A percentile compares a stretch with the other conserved stretches of the same genome.
Conservation (phyloP, 2,113 vertebrate species). For the Melanerpes formicivorus region DNA sequence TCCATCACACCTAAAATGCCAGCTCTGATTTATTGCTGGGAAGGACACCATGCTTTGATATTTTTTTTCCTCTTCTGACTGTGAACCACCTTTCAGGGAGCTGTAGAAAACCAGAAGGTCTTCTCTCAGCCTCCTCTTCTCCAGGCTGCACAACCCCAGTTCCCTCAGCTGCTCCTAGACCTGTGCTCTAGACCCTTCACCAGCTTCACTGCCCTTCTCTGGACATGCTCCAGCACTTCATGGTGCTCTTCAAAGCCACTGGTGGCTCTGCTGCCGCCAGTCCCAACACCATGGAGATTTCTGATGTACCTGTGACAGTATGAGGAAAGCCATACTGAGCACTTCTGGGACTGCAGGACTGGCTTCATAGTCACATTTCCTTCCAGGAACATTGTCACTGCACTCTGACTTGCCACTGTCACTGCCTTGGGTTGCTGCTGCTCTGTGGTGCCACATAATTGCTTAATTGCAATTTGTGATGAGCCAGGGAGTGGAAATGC, state of each 20-base stretch:
- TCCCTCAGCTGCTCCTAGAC: too few relatives aligned
- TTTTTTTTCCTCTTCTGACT: background rate
- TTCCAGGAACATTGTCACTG: fast-evolving
- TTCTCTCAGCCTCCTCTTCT: too few relatives aligned
- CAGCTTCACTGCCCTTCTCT: too few relatives aligned
- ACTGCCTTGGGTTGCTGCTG: background rate
- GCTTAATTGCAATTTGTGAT: background rate
- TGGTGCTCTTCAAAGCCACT: background rate
- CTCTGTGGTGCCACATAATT: fast-evolving
- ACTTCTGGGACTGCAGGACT: background rate
- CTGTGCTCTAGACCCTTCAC: too few relatives aligned
- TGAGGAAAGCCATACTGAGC: too few relatives aligned
- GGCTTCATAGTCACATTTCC: background rate
- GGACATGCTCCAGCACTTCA: too few relatives aligned
- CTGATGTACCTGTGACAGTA: too few relatives aligned
- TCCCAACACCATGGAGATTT: too few relatives aligned
- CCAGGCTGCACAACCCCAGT: too few relatives aligned
- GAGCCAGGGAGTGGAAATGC: background rate
- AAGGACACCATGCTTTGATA: background rate
- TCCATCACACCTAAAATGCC: background rate
- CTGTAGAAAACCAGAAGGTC: too few relatives aligned
- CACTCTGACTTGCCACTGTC: background rate
- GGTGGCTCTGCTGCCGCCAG: too few relatives aligned
- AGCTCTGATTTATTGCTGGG: background rate
- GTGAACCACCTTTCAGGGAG: too few relatives aligned